Conservation (phyloP, 2,113 vertebrate species). For the Alces alces region DNA sequence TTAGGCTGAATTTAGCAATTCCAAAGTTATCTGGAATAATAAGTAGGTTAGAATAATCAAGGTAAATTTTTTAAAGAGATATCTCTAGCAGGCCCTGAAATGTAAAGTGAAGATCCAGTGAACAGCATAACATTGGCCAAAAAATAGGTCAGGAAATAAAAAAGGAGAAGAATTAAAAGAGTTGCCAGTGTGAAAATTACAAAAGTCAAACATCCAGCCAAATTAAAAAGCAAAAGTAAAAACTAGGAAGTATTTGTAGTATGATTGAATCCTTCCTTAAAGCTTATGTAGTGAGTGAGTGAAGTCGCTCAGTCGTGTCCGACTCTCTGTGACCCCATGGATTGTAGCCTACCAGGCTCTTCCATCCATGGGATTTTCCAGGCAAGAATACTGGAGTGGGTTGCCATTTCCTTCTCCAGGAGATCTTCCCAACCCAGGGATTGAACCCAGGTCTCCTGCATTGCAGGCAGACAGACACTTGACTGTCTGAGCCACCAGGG, state of each 20-base stretch:
- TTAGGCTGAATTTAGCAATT: not conserved
- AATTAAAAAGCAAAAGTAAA: constrained; percentile 14
- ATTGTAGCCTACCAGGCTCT: not conserved
- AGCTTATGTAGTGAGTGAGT: not conserved
- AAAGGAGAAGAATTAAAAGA: not conserved
- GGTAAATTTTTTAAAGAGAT: not conserved
- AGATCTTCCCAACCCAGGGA: not conserved
- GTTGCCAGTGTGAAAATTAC: not conserved
- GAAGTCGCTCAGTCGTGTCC: fast-evolving
- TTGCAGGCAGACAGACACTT: not conserved
- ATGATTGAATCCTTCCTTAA: not conserved
- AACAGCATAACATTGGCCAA: not conserved
- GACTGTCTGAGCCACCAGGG: not conserved
- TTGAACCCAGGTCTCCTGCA: not conserved
- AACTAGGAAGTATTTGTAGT: not conserved
- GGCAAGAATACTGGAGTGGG: not conserved
- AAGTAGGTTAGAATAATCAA: not conserved
- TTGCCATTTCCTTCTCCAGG: not conserved
- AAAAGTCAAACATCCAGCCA: not conserved
- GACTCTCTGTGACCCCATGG: not conserved
- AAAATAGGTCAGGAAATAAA: constrained; percentile 1
- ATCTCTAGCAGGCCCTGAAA: not conserved
- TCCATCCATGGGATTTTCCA: not conserved
- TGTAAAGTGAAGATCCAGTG: not conserved
- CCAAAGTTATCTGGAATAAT: not conserved